Evolutionary conservation across 2,888 invertebrate species (phyloP), one percentile per base, ranked within the genome.

Genomic region (Caenorhabditis imperialis): DNA sequence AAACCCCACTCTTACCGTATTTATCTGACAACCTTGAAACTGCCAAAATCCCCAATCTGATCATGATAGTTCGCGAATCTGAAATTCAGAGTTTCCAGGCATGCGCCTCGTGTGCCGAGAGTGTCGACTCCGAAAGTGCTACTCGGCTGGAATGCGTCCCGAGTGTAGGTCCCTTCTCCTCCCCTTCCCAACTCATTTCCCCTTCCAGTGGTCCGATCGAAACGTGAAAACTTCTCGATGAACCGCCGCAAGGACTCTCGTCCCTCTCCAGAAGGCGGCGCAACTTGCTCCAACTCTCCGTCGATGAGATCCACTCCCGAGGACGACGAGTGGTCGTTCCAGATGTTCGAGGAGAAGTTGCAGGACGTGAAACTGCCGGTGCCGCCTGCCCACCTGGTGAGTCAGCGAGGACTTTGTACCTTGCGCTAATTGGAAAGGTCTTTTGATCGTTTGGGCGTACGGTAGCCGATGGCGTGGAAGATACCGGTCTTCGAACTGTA

Each of bases 101-200:
- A 73, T 77, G 35, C 75, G 81, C 6, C 69, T 78, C 47, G 73
- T 81, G 16, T 81, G 81, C 54, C 51, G 81, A 40, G 73, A 75
- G 18, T 81, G 81, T 47, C 77, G 81, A 12, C 75, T 75, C 47
- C 60, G 57, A 7, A 81, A 81, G 38, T 81, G 81, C 58, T 69
- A 75, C 20, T 50, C 67, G 20, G 78, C 77, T 16, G 75, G 75
- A 37, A 81, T 81, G 81, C 69, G 70, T 27, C 69, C 73, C 14
- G 76, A 78, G 27, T 55, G 80, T 80, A 14, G 72, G 72, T 65
- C 38, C 27, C 2, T 16, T 18, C 6, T 33, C 8, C 18, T 16
- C 3, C 27, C 25, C 16, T 47, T 14, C 30, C 30, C 30, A 30
- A n/a, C 14, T 25, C 54, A 10, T 10, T 4, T 25, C n/a, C 2